A percentile compares a stretch with the other conserved stretches of the same genome.
Conservation (phyloP, 2,888 invertebrate species). For the Athalia cordata region DNA sequence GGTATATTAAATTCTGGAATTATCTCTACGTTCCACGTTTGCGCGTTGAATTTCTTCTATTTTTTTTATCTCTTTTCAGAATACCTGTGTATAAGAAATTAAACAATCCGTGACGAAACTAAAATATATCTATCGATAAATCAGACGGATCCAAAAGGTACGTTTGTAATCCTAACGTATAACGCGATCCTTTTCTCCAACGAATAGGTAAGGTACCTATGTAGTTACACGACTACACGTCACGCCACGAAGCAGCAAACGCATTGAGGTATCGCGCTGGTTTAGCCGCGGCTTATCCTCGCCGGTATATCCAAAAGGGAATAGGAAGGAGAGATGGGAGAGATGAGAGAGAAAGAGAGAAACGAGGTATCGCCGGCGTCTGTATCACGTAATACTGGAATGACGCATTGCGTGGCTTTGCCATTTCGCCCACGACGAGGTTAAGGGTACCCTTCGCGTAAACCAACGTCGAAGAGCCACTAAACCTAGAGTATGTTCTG, state of each 20-base stretch:
- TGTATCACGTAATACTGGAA: slow-evolving; percentile 34
- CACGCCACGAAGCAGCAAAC: too few relatives aligned
- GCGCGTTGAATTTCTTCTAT: too few relatives aligned
- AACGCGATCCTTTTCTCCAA: slow-evolving; percentile 9
- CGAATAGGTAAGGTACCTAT: too few relatives aligned
- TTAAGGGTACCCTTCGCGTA: slow-evolving; percentile 1
- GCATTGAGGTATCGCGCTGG: too few relatives aligned
- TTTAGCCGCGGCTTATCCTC: too few relatives aligned
- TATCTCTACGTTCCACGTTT: too few relatives aligned
- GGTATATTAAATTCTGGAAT: too few relatives aligned
- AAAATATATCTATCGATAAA: slow-evolving; percentile 43
- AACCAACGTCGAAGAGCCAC: slow-evolving; percentile 25
- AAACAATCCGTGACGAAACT: slow-evolving; percentile 35
- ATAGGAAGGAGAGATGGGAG: neutral
- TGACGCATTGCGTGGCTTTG: slow-evolving; percentile 39
- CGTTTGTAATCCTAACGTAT: slow-evolving; percentile 39
- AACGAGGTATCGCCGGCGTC: slow-evolving; percentile 1
- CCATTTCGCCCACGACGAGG: slow-evolving; percentile 33
- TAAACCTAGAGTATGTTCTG: neutral
- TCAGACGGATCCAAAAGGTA: slow-evolving; percentile 34
- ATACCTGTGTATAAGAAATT: slow-evolving; percentile 5
- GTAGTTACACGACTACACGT: too few relatives aligned
- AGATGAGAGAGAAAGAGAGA: neutral
- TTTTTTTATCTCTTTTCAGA: too few relatives aligned
- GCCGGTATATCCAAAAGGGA: too few relatives aligned